These are phyloP conservation scores for Amphipyra berbera DNA, from an alignment of 2,888 invertebrate genomes.

Conservation along the genomic window DNA sequence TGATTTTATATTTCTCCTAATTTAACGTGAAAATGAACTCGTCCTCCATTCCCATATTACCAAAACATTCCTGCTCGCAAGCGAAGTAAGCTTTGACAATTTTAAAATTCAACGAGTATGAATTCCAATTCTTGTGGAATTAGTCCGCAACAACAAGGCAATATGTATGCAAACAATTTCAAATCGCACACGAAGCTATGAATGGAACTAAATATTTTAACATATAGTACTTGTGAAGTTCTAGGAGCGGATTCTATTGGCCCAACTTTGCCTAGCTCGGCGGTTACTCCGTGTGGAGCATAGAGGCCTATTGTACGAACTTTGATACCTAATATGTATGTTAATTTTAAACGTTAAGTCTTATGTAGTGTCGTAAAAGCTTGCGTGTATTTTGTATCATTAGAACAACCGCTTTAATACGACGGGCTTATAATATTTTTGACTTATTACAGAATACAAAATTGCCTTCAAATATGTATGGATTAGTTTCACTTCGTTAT, in stretches of 20 bases:
- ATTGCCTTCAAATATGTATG: no score
- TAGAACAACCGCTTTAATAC: background rate
- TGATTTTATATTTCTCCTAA: no score
- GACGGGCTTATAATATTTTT: background rate
- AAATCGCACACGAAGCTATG: slow-evolving; percentile 44
- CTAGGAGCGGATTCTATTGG: slow-evolving; percentile 24
- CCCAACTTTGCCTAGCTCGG: slow-evolving; percentile 40
- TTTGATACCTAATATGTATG: slow-evolving; percentile 56
- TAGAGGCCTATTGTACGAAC: slow-evolving; percentile 40
- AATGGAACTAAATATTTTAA: slow-evolving; percentile 58
- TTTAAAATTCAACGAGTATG: slow-evolving; percentile 37
- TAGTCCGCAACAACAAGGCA: slow-evolving; percentile 37
- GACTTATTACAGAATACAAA: no score
- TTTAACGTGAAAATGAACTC: no score
- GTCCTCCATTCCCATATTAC: background rate
- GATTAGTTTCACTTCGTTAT: no score
- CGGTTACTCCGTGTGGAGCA: slow-evolving; percentile 7
- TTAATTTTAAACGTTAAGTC: slow-evolving; percentile 43
- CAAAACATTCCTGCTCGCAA: background rate
- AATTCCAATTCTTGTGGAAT: slow-evolving; percentile 49
- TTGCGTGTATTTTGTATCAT: background rate
- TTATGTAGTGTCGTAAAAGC: slow-evolving; percentile 5
- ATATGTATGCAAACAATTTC: slow-evolving; percentile 51
- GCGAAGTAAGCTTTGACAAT: slow-evolving; percentile 6
- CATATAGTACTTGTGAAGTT: slow-evolving; percentile 21